Conservation (phyloP, 2,888 invertebrate species). For the Troglohyphantes excavatus region DNA sequence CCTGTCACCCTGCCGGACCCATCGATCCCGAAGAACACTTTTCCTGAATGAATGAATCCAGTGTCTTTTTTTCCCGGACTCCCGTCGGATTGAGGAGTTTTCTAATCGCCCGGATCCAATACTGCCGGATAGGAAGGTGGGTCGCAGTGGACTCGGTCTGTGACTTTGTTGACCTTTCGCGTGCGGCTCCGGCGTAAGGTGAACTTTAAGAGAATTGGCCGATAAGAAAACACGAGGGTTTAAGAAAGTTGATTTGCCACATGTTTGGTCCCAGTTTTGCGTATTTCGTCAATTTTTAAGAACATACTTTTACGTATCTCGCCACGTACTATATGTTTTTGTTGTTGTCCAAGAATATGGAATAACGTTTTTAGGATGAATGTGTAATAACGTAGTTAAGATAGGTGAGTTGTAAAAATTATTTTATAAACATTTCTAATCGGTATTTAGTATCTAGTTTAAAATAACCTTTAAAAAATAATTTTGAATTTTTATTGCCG, state of each 20-base stretch:
- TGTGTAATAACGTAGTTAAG: no score
- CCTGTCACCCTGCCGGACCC: constrained; percentile 50
- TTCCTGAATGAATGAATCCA: constrained; percentile 46
- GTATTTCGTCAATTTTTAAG: no score
- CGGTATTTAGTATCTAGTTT: no score
- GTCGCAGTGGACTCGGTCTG: neutral
- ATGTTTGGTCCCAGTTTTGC: no score
- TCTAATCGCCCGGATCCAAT: neutral
- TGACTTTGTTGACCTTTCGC: neutral
- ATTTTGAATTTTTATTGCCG: no score
- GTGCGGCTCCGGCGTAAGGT: neutral
- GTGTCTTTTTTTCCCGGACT: neutral
- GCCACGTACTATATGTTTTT: no score
- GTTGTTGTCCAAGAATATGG: no score
- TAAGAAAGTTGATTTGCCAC: neutral
- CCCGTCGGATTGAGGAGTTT: neutral
- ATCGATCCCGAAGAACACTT: constrained; percentile 38
- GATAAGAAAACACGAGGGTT: neutral
- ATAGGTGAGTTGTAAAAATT: no score
- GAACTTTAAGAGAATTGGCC: neutral
- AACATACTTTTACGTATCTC: no score
- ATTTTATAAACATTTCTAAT: no score
- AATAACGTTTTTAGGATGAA: no score
- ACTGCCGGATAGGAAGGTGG: neutral
- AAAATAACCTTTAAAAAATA: no score